These are phyloP conservation scores for Plutomurus gul DNA, from an alignment of 1,140 invertebrate species.

Conservation along the genomic window DNA sequence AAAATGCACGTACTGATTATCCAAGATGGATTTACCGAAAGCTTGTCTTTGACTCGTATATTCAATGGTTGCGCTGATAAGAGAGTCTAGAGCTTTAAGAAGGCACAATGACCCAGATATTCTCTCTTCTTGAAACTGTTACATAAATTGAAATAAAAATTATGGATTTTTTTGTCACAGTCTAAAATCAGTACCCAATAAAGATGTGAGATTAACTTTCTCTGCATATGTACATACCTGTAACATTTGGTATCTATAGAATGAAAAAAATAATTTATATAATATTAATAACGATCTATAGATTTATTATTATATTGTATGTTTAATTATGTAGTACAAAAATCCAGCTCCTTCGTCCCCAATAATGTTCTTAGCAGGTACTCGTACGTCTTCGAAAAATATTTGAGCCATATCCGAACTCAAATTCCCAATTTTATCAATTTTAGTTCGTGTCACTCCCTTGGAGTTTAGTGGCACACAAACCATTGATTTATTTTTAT, in stretches of 20 bases:
- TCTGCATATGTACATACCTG: no score
- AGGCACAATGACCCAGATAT: conserved; percentile 59
- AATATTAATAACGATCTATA: no score
- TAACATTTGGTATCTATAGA: no score
- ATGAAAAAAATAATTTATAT: no score
- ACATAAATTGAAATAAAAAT: neutral
- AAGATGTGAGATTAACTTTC: neutral
- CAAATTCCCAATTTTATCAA: conserved; percentile 64
- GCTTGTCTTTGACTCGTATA: conserved; percentile 61
- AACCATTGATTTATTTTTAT: conserved; percentile 67
- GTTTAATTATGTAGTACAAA: conserved; percentile 67
- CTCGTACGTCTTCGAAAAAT: conserved; percentile 66
- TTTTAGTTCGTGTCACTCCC: conserved; percentile 59
- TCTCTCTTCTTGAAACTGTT: conserved; percentile 64
- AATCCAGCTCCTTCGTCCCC: conserved; percentile 67
- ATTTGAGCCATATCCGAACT: conserved; percentile 66
- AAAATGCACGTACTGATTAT: conserved; percentile 65
- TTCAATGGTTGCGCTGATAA: conserved; percentile 61
- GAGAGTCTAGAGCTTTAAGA: conserved; percentile 58
- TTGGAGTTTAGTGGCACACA: conserved; percentile 64
- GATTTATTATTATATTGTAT: neutral
- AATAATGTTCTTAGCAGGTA: conserved; percentile 64
- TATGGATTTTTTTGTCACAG: neutral
- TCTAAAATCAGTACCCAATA: neutral
- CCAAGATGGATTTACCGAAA: conserved; percentile 62